phyloP scores from a whole-genome alignment of 2,113 vertebrate species.

The Pelvicachromis taeniatus region DNA sequence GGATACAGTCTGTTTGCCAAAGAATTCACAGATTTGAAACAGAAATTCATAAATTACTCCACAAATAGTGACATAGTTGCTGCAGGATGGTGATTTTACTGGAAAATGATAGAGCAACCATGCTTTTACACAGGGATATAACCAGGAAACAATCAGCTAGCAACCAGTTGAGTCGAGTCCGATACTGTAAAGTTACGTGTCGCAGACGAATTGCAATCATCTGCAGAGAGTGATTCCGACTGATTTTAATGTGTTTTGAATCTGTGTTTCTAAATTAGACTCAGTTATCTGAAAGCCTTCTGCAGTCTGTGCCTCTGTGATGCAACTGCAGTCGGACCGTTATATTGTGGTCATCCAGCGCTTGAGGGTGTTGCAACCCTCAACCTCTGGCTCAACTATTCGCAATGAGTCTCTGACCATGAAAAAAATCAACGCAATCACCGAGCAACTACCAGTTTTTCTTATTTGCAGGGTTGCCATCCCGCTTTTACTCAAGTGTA shows the following conservation, averaged over 20 bases:
- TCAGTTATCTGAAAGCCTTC: not conserved
- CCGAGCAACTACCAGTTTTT: not conserved
- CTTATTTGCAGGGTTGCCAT: not conserved
- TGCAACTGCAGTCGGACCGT: accelerated
- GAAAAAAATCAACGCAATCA: not conserved
- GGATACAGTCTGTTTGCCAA: no score
- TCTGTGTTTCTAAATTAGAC: not conserved
- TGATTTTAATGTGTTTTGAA: not conserved
- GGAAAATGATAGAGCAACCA: not conserved
- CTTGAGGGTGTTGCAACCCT: not conserved
- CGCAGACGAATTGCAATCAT: not conserved
- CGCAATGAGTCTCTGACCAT: not conserved
- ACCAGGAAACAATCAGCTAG: not conserved
- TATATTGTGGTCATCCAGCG: not conserved
- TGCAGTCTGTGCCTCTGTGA: not conserved
- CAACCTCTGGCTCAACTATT: not conserved
- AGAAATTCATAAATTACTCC: not conserved
- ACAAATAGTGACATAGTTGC: not conserved
- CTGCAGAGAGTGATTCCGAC: not conserved
- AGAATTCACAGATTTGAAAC: not conserved
- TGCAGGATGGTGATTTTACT: not conserved
- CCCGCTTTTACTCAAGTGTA: not conserved
- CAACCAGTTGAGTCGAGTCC: not conserved
- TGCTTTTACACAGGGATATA: not conserved
- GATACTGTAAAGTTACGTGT: not conserved